Conservation (phyloP, 2,797 vertebrate species). For the Cetoscarus ocellatus region DNA sequence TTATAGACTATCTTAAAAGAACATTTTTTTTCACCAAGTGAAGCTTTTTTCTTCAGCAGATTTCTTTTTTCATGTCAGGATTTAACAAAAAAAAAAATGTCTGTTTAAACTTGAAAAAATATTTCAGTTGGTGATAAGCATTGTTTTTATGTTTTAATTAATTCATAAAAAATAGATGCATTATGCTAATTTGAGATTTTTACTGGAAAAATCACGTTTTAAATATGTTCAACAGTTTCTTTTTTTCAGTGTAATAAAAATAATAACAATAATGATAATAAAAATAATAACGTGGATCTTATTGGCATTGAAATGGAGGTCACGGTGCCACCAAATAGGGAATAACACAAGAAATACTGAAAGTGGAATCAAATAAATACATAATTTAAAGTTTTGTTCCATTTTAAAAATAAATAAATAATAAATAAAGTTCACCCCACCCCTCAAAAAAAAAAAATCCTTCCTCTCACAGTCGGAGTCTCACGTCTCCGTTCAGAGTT, state of each 20-base stretch:
- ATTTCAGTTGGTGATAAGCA: no score
- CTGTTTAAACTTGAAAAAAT: no score
- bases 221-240: no score
- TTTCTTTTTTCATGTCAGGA: no score
- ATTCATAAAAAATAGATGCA: no score
- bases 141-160: no score
- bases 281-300: conserved; percentile 55
- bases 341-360: conserved; percentile 67
- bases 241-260: conserved; percentile 28
- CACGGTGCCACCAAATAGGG: conserved; percentile 60
- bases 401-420: conserved; percentile 79
- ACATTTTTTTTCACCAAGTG: no score
- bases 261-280: conserved; percentile 65
- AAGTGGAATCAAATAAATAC: conserved; percentile 76
- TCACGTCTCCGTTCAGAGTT: conserved; percentile 44
- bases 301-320: conserved; percentile 51
- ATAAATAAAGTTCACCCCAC: conserved; percentile 77
- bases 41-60: no score
- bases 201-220: no score
- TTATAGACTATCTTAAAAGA: no score
- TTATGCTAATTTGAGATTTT: no score
- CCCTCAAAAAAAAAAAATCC: conserved; percentile 38
- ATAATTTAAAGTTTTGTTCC: conserved; percentile 73
- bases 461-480: conserved; percentile 53
- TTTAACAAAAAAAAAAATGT: no score